These are phyloP conservation scores for Lymantria dispar DNA, from an alignment of 2,888 invertebrate species.

Conservation along the genomic window DNA sequence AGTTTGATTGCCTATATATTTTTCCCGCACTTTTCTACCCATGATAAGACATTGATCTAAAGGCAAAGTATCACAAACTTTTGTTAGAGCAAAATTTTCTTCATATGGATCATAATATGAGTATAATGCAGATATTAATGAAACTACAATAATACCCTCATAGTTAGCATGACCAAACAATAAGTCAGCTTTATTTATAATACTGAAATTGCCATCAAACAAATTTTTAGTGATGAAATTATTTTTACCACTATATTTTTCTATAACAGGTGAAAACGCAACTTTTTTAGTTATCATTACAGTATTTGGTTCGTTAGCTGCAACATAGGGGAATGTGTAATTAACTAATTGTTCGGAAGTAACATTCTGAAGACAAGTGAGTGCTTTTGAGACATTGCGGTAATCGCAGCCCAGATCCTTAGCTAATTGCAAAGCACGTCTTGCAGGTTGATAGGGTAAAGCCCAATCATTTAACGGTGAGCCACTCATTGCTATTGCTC, in stretches of 20 bases:
- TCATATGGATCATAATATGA: background rate
- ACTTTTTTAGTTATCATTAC: background rate
- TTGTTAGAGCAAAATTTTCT: background rate
- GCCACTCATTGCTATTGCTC: conserved; percentile 36
- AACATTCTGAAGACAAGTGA: background rate
- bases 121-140: background rate
- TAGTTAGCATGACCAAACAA: background rate
- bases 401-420: background rate
- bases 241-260: conserved; percentile 20
- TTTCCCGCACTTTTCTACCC: background rate
- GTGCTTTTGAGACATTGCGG: background rate
- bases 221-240: background rate
- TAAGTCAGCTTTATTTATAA: background rate
- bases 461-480: conserved; percentile 44
- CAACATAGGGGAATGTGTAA: background rate
- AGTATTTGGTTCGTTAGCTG: background rate
- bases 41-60: background rate
- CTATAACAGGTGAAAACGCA: conserved; percentile 40
- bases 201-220: background rate
- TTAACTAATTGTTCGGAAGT: background rate
- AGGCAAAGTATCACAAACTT: background rate
- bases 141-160: background rate
- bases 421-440: conserved; percentile 32
- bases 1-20: background rate
- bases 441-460: conserved; percentile 34